phyloP scores from a whole-genome alignment of 2,797 vertebrate species.

The Acropternis orthonyx region DNA sequence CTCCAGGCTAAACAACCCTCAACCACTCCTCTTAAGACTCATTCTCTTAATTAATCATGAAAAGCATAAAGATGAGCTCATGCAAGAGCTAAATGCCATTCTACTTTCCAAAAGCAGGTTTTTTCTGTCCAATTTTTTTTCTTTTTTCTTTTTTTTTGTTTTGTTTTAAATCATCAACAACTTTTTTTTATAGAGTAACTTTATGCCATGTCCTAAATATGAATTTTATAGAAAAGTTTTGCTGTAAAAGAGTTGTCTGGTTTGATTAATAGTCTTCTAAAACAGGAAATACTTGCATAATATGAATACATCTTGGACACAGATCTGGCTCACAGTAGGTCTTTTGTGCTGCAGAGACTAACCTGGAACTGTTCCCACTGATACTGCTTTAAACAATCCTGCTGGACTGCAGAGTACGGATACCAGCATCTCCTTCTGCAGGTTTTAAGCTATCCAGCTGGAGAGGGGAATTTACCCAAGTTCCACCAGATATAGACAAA shows the following conservation, averaged over 20 bases:
- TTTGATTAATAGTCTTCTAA: constrained; percentile 33
- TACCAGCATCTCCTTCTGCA: background rate
- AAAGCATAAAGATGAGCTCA: background rate
- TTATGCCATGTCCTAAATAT: constrained; percentile 36
- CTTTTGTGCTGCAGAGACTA: constrained; percentile 21
- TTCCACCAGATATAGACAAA: background rate
- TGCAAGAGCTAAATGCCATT: background rate
- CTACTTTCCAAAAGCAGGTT: background rate
- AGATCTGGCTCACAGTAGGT: constrained; percentile 42
- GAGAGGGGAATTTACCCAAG: background rate
- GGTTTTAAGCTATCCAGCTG: background rate
- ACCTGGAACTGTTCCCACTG: background rate
- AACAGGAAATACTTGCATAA: constrained; percentile 53
- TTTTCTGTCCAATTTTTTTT: background rate
- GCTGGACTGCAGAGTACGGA: background rate
- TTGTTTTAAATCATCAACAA: background rate
- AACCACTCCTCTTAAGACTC: background rate
- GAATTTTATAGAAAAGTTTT: constrained; percentile 42
- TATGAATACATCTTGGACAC: constrained; percentile 27
- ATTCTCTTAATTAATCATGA: background rate
- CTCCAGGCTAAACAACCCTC: background rate
- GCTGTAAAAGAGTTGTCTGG: constrained; percentile 20
- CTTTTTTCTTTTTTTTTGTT: background rate
- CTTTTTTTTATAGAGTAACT: background rate
- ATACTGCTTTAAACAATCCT: background rate